Evolutionary conservation across 2,888 invertebrate species (phyloP).

Genomic region (Electrophaes corylata): DNA sequence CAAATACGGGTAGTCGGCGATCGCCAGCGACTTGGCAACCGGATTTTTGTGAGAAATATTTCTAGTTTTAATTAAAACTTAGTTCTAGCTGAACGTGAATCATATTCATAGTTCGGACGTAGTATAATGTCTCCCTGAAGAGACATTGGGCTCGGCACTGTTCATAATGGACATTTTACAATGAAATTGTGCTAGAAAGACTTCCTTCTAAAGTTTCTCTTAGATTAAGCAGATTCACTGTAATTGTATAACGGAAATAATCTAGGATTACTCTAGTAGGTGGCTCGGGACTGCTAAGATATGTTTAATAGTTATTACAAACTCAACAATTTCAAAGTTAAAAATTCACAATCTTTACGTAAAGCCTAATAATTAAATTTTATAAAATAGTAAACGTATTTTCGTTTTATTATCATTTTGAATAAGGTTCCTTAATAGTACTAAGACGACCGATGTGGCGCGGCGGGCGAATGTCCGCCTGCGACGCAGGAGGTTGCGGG

Average conservation of each 20-base stretch:
- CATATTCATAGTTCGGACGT: slow-evolving; percentile 59
- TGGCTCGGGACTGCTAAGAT: slow-evolving; percentile 10
- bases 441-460: no score
- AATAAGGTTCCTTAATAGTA: no score
- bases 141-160: slow-evolving; percentile 54
- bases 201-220: slow-evolving; percentile 41
- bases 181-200: slow-evolving; percentile 46
- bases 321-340: no score
- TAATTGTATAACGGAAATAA: slow-evolving; percentile 27
- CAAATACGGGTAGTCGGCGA: slow-evolving; percentile 34
- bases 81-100: slow-evolving; percentile 58
- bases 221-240: slow-evolving; percentile 34
- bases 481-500: no score
- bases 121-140: slow-evolving; percentile 62
- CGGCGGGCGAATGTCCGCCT: no score
- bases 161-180: slow-evolving; percentile 52
- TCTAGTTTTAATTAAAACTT: slow-evolving; percentile 75
- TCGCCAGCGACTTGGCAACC: slow-evolving; percentile 36
- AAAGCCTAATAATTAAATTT: no score
- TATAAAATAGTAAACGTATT: no score
- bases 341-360: no score
- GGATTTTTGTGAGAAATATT: slow-evolving; percentile 58
- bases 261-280: slow-evolving; percentile 9
- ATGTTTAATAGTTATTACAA: no score
- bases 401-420: no score